Percentiles rank a stretch among this genome's conserved stretches.
These are phyloP conservation scores for Oligia fasciuncula DNA, from an alignment of 2,888 invertebrate genomes.

Conservation along the genomic window DNA sequence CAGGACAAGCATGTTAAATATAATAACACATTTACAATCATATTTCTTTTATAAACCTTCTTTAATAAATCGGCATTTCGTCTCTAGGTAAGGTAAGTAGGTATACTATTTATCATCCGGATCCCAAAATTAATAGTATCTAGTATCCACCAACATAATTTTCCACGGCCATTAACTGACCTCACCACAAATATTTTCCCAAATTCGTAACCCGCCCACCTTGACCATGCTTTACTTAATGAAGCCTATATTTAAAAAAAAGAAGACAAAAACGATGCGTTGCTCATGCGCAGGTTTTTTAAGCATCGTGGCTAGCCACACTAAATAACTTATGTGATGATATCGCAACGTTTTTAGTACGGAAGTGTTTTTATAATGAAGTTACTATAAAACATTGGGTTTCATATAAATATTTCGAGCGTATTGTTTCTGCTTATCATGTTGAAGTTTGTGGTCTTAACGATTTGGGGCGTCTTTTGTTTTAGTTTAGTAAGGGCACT, in stretches of 20 bases:
- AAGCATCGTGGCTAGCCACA: conserved; percentile 58
- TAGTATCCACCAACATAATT: conserved; percentile 6
- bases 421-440: conserved; percentile 46
- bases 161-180: conserved; percentile 41
- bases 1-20: not conserved
- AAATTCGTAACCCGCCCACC: conserved; percentile 51
- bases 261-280: conserved; percentile 58
- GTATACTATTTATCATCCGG: conserved; percentile 12
- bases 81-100: not conserved
- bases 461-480: conserved; percentile 23
- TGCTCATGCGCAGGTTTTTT: conserved; percentile 51
- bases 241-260: conserved; percentile 59
- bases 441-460: conserved; percentile 17
- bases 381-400: conserved; percentile 63
- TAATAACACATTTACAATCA: not conserved
- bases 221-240: conserved; percentile 67
- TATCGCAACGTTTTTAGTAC: conserved; percentile 74
- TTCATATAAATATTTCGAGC: conserved; percentile 54
- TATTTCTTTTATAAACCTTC: not conserved
- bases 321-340: conserved; percentile 74
- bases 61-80: not conserved
- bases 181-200: conserved; percentile 34
- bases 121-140: conserved; percentile 9
- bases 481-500: not conserved
- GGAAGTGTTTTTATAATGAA: conserved; percentile 76